Conservation (phyloP, 2,113 vertebrate species). For the Pelodiscus sinensis region DNA sequence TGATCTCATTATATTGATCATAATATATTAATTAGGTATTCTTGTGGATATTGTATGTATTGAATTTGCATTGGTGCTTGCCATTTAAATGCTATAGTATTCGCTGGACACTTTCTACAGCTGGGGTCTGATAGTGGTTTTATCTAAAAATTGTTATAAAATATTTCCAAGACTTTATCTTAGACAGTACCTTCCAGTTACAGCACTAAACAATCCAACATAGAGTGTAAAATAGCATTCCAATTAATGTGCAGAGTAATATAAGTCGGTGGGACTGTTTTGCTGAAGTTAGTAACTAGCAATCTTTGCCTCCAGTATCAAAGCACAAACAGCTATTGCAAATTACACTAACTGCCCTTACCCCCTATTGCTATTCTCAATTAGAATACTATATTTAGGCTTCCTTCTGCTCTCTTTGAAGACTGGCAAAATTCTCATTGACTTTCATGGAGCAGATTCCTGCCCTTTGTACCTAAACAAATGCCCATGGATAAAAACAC, state of each 20-base stretch:
- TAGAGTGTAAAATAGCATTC: not conserved
- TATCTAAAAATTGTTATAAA: not conserved
- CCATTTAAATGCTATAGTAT: not conserved
- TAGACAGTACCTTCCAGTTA: not conserved
- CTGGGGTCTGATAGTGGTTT: not conserved
- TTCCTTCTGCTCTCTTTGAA: not conserved
- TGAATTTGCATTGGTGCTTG: not conserved
- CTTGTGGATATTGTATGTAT: not conserved
- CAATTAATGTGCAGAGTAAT: not conserved
- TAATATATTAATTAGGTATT: not conserved
- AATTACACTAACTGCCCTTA: not conserved
- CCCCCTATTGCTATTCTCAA: slow-evolving; percentile 5
- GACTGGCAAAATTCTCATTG: slow-evolving; percentile 8
- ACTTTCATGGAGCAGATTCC: slow-evolving; percentile 30
- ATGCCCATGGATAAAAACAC: not conserved
- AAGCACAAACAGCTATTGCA: not conserved
- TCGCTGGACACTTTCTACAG: not conserved
- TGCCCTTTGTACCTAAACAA: slow-evolving; percentile 21
- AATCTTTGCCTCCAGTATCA: slow-evolving; percentile 18
- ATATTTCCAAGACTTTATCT: not conserved
- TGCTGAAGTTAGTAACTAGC: not conserved
- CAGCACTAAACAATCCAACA: not conserved
- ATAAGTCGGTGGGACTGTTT: not conserved
- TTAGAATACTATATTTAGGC: not conserved
- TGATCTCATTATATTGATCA: not conserved